Evolutionary conservation across 53 echinoderm and acorn worm genomes (phyloP).

Genomic region (Henricia sp.): DNA sequence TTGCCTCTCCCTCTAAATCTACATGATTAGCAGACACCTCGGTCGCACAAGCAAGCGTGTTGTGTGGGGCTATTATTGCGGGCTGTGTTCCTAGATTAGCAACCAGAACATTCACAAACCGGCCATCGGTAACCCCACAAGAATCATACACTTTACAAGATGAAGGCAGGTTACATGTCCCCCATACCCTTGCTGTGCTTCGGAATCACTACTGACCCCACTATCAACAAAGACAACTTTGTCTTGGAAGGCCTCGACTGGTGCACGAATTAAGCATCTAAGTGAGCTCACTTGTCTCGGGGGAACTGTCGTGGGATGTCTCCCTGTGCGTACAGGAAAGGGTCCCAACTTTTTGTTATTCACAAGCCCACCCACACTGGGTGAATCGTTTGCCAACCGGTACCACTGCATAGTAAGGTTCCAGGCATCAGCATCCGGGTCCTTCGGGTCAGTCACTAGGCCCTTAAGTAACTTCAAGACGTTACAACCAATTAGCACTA

Average conservation of each 20-base stretch:
- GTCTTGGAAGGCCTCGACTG: slow-evolving; percentile 3
- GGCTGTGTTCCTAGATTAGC: neutral
- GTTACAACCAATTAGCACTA: neutral
- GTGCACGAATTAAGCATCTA: neutral
- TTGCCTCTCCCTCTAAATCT: neutral
- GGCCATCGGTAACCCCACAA: slow-evolving; percentile 1
- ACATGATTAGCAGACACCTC: neutral
- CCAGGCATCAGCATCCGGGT: slow-evolving; percentile 2
- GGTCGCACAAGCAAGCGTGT: neutral
- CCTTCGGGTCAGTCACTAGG: neutral
- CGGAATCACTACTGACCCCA: neutral
- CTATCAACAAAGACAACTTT: neutral
- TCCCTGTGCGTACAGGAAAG: neutral
- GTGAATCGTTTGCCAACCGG: neutral
- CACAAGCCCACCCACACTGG: neutral
- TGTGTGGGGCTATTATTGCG: slow-evolving; percentile 1
- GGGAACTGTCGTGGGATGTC: neutral
- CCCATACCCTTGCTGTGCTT: neutral
- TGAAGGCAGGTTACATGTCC: neutral
- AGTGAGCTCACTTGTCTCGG: neutral
- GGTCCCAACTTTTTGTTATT: neutral
- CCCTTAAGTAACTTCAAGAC: neutral
- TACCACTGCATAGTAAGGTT: slow-evolving; percentile 8
- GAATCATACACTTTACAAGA: neutral
- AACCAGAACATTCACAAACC: neutral